These are phyloP conservation scores for Leptocoma aspasia DNA, from an alignment of 2,113 vertebrate genomes.

Conservation along the genomic window DNA sequence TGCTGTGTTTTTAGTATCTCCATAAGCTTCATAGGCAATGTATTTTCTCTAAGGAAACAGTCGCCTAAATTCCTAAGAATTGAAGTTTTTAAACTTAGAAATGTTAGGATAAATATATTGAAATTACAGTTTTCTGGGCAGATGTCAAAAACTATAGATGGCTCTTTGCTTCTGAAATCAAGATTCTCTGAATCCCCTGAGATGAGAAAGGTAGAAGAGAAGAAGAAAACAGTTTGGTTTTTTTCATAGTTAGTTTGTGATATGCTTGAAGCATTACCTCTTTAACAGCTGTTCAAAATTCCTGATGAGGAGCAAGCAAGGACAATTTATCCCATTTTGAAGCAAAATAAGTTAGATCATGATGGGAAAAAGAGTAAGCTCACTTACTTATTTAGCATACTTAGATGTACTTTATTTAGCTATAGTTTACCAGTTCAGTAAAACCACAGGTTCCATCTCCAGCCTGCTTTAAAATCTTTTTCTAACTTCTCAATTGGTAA, in stretches of 20 bases:
- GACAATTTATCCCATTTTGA: background rate
- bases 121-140: background rate
- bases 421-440: background rate
- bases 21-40: background rate
- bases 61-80: background rate
- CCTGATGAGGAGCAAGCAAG: background rate
- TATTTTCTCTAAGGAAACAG: background rate
- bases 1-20: background rate
- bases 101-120: background rate
- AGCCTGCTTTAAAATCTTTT: background rate
- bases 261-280: background rate
- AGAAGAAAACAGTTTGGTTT: background rate
- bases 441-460: background rate
- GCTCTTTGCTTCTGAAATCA: background rate
- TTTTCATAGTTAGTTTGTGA: background rate
- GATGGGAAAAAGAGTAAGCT: background rate
- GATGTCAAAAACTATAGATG: background rate
- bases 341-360: background rate
- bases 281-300: background rate
- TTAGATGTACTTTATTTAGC: background rate
- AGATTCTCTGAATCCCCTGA: background rate
- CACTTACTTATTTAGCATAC: background rate
- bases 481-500: background rate
- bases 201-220: background rate
- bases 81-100: background rate